Evolutionary conservation across 1,140 invertebrate genomes (phyloP).

Genomic region (Achatina immaculata): DNA sequence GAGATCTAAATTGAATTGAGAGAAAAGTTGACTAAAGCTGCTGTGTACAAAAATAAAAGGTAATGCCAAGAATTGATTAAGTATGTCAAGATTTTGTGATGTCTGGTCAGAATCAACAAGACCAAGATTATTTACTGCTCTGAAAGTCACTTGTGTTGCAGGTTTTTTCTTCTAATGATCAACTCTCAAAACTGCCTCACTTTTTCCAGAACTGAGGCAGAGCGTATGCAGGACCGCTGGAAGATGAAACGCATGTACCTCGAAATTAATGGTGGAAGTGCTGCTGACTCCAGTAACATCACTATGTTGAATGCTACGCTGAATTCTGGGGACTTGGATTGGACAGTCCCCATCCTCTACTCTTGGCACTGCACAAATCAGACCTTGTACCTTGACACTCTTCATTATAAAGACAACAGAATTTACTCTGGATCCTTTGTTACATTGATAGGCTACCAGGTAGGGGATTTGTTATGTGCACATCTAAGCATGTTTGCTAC

Average conservation of each 20-base stretch:
- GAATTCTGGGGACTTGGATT: constrained; percentile 22
- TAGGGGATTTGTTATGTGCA: constrained; percentile 2
- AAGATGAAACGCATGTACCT: neutral
- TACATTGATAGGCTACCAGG: constrained; percentile 38
- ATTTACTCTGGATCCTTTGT: neutral
- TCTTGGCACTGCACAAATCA: constrained; percentile 45
- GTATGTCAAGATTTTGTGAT: no score
- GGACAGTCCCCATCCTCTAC: constrained; percentile 34
- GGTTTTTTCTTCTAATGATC: no score
- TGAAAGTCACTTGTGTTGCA: no score
- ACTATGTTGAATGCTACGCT: neutral
- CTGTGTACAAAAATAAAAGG: no score
- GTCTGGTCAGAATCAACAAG: no score
- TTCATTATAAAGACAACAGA: neutral
- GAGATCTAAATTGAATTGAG: no score
- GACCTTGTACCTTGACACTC: constrained; percentile 11
- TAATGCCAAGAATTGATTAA: no score
- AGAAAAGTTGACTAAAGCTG: no score
- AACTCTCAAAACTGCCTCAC: no score
- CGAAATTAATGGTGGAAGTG: neutral
- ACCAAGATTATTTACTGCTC: no score
- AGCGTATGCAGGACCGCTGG: constrained; percentile 15
- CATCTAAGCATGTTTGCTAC: neutral
- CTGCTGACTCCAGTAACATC: neutral
- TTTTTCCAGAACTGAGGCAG: neutral